Conservation (phyloP, 2,888 invertebrate genomes). For the Elgonia sp. region DNA sequence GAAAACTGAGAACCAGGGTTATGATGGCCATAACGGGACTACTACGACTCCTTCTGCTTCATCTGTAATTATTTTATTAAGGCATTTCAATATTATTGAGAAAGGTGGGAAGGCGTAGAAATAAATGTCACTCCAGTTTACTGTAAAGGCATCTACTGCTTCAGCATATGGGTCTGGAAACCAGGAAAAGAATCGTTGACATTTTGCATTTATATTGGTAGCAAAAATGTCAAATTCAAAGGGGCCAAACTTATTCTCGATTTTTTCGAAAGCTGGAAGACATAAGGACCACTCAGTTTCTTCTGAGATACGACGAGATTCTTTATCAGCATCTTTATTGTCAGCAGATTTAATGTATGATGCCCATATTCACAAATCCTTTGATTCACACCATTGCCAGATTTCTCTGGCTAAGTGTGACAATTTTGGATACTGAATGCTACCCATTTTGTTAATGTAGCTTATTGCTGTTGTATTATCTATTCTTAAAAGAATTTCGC, state of each 20-base stretch:
- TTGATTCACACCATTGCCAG: constrained; percentile 16
- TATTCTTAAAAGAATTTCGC: constrained; percentile 73
- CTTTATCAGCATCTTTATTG: constrained; percentile 16
- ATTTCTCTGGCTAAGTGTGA: constrained; percentile 1
- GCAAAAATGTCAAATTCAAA: constrained; percentile 9
- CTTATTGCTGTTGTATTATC: constrained; percentile 71
- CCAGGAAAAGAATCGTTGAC: background rate
- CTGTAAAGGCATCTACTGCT: background rate
- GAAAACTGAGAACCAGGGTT: constrained; percentile 6
- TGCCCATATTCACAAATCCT: constrained; percentile 4
- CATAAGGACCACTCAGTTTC: constrained; percentile 35
- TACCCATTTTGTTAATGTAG: constrained; percentile 47
- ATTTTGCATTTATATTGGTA: background rate
- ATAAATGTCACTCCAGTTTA: background rate
- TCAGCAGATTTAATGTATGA: constrained; percentile 18
- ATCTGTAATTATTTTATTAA: constrained; percentile 4
- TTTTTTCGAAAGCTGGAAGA: background rate
- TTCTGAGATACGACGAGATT: constrained; percentile 3
- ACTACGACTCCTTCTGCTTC: constrained; percentile 9
- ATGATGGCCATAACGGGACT: constrained; percentile 6
- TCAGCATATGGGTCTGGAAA: constrained; percentile 1
- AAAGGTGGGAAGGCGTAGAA: constrained; percentile 2
- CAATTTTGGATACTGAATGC: background rate
- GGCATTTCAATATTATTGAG: background rate
- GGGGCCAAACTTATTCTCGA: background rate